phyloP scores from a whole-genome alignment of 2,113 vertebrate genomes.

The Helogale parvula region DNA sequence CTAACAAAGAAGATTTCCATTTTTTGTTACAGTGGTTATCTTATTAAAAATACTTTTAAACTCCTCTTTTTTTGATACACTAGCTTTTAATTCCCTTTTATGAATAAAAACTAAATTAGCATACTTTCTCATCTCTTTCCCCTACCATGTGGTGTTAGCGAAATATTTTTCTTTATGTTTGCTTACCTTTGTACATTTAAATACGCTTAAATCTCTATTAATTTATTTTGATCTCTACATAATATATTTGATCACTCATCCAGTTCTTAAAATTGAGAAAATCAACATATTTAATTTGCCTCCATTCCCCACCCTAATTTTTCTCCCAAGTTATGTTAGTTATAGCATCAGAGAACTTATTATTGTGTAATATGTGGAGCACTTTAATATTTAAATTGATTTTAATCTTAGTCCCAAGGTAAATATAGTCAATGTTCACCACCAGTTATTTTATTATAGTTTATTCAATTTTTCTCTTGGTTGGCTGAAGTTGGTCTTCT shows the following conservation, averaged over 20 bases:
- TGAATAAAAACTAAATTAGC: neutral
- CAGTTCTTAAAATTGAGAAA: neutral
- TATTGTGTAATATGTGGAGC: neutral
- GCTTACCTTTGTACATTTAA: neutral
- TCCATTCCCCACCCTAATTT: neutral
- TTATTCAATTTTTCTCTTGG: neutral
- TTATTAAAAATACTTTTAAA: neutral
- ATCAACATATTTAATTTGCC: neutral
- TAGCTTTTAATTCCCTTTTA: neutral
- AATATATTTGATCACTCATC: neutral
- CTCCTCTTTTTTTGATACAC: neutral
- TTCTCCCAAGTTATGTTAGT: neutral
- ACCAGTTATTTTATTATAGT: neutral
- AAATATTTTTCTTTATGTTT: neutral
- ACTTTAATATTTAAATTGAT: neutral
- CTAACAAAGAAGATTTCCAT: neutral
- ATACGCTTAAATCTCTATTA: neutral
- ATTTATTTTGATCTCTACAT: conserved; percentile 10
- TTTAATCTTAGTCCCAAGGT: neutral
- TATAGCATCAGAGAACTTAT: neutral
- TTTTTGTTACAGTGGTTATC: neutral
- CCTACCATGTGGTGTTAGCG: neutral
- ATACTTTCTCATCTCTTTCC: neutral
- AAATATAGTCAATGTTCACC: neutral
- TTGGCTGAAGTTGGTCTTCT: neutral